Percentiles rank a stretch among this genome's conserved stretches.
Conservation (phyloP, 2,888 invertebrate genomes). For the Caenorhabditis plicata region DNA sequence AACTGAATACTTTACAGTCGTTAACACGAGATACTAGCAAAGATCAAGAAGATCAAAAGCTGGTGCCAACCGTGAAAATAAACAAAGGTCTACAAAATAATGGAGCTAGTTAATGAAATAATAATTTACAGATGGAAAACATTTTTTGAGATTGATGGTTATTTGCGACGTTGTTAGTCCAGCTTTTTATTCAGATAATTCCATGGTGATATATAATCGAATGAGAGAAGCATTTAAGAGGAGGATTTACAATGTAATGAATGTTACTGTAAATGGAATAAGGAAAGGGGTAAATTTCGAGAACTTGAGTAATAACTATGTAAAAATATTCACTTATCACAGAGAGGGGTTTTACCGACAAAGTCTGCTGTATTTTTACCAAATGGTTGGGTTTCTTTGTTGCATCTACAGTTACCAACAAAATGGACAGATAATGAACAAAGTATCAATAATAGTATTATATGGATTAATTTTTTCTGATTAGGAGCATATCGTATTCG, state of each 20-base stretch:
- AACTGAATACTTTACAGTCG: slow-evolving; percentile 29
- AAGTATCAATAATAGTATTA: slow-evolving; percentile 11
- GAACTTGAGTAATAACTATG: no score
- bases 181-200: slow-evolving; percentile 34
- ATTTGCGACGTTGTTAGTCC: slow-evolving; percentile 35
- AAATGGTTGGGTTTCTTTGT: slow-evolving; percentile 42
- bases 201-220: slow-evolving; percentile 28
- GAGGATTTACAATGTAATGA: slow-evolving; percentile 34
- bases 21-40: slow-evolving; percentile 37
- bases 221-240: slow-evolving; percentile 33
- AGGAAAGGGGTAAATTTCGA: slow-evolving; percentile 22
- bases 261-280: slow-evolving; percentile 32
- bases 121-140: slow-evolving; percentile 28
- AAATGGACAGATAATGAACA: slow-evolving; percentile 39
- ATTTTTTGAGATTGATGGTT: slow-evolving; percentile 19
- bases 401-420: slow-evolving; percentile 45
- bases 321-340: no score
- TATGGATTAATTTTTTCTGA: background rate
- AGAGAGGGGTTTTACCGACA: slow-evolving; percentile 27
- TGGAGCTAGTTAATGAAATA: background rate
- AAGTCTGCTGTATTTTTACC: slow-evolving; percentile 44
- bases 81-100: slow-evolving; percentile 19
- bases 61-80: slow-evolving; percentile 42
- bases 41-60: slow-evolving; percentile 43
- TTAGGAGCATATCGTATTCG: slow-evolving; percentile 40